Base-by-base conservation (phyloP, 2,888 invertebrate genomes). In the Philhelius pedissequus region DNA sequence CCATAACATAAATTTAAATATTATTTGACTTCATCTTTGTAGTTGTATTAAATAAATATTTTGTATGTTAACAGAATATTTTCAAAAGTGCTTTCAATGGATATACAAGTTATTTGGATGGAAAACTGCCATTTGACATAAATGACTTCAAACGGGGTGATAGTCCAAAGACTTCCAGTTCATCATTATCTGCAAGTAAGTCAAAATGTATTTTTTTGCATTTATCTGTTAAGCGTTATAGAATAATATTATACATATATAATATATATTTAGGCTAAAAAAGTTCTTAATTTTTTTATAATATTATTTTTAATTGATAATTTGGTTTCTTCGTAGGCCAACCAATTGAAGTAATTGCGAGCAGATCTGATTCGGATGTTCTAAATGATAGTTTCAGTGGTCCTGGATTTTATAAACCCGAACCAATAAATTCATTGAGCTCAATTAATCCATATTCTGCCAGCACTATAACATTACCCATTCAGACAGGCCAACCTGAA, bases 61-160 rank as follows among this genome's bases (percentile, higher is more conserved):
- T 50, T 22, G 38, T 54, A 48, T 71, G 15, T 7, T 76, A 74
- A 3, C 45, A 91, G 91, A 90, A 86, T 81, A 78, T 91, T 38
- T 91, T 91, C 60, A 90, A 90, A 79, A 88, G 84, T 48, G 86
- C 88, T 22, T 87, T 91, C 7, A 94, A 94, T 88, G 94, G 94
- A 50, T 94, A 94, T 87, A 92, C 93, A 4, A 94, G 94, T 87
- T 95, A 94, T 87, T 93, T 95, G 89, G 94, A 94, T 86, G 93
- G 94, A 54, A 93, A 93, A 86, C 91, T 94, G 87, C 93, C 94
- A 27, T 94, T 94, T 88, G 94, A 92, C 86, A 91, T 93, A 71
- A 92, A 91, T 79, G 92, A 92, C 83, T 92, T 92, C 64, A 91
- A 91, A 84, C 87, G 89, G 3, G 88, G 87, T 20, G 91, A 91